Percentiles rank a stretch among this genome's conserved stretches.
Evolutionary conservation across 2,797 vertebrate genomes (phyloP).

Genomic region (Smutsia gigantea): DNA sequence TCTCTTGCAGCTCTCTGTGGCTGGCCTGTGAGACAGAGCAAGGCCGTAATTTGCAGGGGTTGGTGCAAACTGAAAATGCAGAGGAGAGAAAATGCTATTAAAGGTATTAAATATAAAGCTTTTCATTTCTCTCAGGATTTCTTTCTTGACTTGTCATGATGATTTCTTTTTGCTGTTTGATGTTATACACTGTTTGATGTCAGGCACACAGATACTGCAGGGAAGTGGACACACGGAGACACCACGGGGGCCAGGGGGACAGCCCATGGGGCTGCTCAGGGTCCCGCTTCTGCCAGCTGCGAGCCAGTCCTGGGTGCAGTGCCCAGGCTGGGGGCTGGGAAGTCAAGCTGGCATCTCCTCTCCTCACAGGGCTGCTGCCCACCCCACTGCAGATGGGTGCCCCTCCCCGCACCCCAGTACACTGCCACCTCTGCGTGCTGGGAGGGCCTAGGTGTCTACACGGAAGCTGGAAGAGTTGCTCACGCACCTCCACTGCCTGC

Average conservation of each 20-base stretch:
- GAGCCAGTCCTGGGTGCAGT: neutral
- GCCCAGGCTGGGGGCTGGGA: neutral
- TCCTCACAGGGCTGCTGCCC: neutral
- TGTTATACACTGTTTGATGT: neutral
- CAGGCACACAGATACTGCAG: neutral
- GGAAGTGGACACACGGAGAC: neutral
- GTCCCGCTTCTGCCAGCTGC: neutral
- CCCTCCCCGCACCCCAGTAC: no score
- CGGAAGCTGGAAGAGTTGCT: neutral
- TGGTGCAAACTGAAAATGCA: neutral
- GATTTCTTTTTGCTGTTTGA: neutral
- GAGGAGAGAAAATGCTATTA: neutral
- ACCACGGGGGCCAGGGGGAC: neutral
- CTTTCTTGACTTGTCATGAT: neutral
- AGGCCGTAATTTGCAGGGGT: neutral
- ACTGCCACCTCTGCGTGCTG: neutral
- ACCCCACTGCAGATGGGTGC: fast-evolving
- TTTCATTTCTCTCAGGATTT: neutral
- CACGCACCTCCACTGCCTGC: neutral
- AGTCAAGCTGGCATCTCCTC: neutral
- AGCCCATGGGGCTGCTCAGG: neutral
- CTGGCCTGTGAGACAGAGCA: neutral
- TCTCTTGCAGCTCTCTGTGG: neutral
- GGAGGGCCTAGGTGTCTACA: neutral
- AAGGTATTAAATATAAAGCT: neutral